Evolutionary conservation across 2,888 invertebrate species (phyloP), one percentile per base, ranked within the genome.

Genomic region (Trissolcus brochymenae): DNA sequence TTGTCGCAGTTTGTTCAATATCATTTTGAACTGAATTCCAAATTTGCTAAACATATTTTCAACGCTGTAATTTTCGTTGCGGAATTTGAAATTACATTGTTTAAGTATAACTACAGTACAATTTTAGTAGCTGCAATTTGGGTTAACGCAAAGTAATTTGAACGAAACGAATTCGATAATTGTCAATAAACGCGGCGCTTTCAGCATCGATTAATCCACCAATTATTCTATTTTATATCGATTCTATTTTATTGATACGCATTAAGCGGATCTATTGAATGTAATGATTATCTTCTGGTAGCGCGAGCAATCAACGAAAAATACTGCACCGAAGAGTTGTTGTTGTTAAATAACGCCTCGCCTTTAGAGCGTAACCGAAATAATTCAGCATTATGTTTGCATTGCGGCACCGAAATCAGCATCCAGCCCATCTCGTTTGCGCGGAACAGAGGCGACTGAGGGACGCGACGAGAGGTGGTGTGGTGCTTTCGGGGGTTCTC

Each of bases 381-480:
- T 51, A 51, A 17, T 43, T 57, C 41, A 9, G 13, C 25, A n/a
- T 19, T 21, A 50, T 40, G 41, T 56, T 66, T 51, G 50, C 50
- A 51, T 51, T 51, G 51, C 56, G 43, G 41, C 71, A 51, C 14
- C 25, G 17, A 56, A 50, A 62, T 61, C 54, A 73, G 60, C 60
- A 60, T 61, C 54, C 67, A 68, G 55, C 53, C 64, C 62, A 50
- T 46, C 50, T 40, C 35, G 60, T 50, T 75, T 56, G 75, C 75
- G 79, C 75, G 80, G 77, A 76, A 79, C 77, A 73, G 19, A 16
- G 81, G 79, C 72, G 80, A 73, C 57, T 74, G 72, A 40, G 79
- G 75, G 77, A 51, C 51, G 70, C 54, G 79, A 60, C 46, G 76
- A 35, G 35, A 1, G 35, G 35, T 35, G 35, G 35, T 11, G 55